Evolutionary conservation across 2,113 vertebrate genomes (phyloP).

Genomic region (Labeo rohita): DNA sequence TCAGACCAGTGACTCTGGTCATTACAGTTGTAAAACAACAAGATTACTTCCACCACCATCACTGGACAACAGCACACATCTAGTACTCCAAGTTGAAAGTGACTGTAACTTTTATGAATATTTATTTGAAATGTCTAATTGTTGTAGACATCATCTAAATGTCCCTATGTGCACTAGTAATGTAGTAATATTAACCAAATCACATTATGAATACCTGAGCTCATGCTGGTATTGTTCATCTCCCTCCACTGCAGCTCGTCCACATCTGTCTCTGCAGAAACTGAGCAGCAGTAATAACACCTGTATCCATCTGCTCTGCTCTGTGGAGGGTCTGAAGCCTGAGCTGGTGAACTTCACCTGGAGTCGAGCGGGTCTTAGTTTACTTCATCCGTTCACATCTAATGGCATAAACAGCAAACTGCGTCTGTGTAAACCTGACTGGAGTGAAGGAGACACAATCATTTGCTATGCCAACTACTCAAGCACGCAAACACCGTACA

Average conservation of each 20-base stretch:
- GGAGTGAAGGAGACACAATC: conserved; percentile 49
- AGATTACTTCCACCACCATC: conserved; percentile 38
- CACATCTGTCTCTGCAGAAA: conserved; percentile 34
- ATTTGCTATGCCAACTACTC: conserved; percentile 28
- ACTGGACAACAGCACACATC: rapidly evolving
- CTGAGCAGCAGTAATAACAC: conserved; percentile 3
- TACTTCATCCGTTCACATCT: background rate
- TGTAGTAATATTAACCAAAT: too few relatives aligned
- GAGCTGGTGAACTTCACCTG: conserved; percentile 55
- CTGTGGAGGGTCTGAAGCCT: background rate
- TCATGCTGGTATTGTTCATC: background rate
- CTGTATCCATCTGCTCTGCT: conserved; percentile 57
- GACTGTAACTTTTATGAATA: too few relatives aligned
- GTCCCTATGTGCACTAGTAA: too few relatives aligned
- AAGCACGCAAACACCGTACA: background rate
- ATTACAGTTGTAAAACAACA: conserved; percentile 50
- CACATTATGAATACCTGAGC: too few relatives aligned
- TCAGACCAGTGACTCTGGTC: conserved; percentile 45
- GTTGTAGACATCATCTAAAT: too few relatives aligned
- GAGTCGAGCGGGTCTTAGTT: background rate
- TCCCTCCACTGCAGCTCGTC: background rate
- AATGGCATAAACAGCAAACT: conserved; percentile 11
- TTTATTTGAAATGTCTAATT: too few relatives aligned
- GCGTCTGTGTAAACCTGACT: conserved; percentile 49
- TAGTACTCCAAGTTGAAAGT: conserved; percentile 11